These are phyloP conservation scores for Dolichallabes microphthalmus DNA, from an alignment of 2,113 vertebrate species.

Conservation along the genomic window DNA sequence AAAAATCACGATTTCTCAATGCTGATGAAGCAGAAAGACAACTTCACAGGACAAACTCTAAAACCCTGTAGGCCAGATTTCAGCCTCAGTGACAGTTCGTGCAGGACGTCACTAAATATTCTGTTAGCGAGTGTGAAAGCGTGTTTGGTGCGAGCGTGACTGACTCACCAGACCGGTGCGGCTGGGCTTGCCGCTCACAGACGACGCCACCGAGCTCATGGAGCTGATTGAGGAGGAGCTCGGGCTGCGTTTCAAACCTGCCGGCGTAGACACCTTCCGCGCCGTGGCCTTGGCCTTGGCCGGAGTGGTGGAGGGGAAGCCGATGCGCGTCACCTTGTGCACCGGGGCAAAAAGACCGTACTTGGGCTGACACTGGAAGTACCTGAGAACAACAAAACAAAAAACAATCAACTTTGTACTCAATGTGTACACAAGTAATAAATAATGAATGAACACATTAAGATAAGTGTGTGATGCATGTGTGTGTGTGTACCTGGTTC, in stretches of 20 bases:
- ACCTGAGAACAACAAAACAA: slow-evolving; percentile 68
- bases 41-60: background rate
- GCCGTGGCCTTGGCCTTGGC: slow-evolving; percentile 89
- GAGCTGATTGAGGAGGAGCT: slow-evolving; percentile 95
- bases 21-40: background rate
- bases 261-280: slow-evolving; percentile 79
- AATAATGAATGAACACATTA: background rate
- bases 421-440: background rate
- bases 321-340: slow-evolving; percentile 96
- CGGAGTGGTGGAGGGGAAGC: slow-evolving; percentile 94
- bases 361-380: slow-evolving; percentile 96
- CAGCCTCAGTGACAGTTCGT: background rate
- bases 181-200: slow-evolving; percentile 94
- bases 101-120: background rate
- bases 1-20: background rate
- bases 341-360: slow-evolving; percentile 97
- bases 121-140: background rate
- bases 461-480: background rate
- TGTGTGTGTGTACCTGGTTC: slow-evolving; percentile 81
- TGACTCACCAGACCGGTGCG: slow-evolving; percentile 89
- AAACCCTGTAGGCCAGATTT: background rate
- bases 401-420: background rate
- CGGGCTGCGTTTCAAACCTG: slow-evolving; percentile 87
- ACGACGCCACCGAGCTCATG: slow-evolving; percentile 93
- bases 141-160: background rate